A percentile compares a stretch with the other conserved stretches of the same genome.
Conservation (phyloP, 2,797 vertebrate species). For the Anableps anableps region DNA sequence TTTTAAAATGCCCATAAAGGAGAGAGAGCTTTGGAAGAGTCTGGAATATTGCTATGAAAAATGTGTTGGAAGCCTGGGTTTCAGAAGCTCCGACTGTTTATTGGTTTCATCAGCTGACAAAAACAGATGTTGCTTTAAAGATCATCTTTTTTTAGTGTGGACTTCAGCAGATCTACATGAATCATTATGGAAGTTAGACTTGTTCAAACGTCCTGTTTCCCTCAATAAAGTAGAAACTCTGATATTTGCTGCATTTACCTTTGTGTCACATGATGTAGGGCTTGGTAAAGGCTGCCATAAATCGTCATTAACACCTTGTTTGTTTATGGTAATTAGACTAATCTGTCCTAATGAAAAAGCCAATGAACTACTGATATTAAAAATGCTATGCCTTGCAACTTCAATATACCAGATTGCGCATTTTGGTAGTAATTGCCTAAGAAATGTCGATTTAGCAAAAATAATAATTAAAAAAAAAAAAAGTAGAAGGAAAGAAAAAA, state of each 20-base stretch:
- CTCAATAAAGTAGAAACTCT: background rate
- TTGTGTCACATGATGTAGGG: background rate
- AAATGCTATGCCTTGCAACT: constrained; percentile 31
- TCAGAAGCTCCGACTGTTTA: no score
- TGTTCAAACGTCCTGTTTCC: background rate
- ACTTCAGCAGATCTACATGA: background rate
- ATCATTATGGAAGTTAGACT: background rate
- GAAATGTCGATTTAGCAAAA: constrained; percentile 65
- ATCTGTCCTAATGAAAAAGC: constrained; percentile 32
- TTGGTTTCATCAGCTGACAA: no score
- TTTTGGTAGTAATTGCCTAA: constrained; percentile 41
- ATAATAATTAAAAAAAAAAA: constrained; percentile 17
- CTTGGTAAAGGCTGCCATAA: constrained; percentile 1
- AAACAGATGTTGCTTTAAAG: background rate
- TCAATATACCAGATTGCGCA: constrained; percentile 29
- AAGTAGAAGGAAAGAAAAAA: constrained; percentile 13
- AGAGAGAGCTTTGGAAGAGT: background rate
- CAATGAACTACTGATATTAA: constrained; percentile 36
- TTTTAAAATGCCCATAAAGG: background rate
- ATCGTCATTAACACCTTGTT: constrained; percentile 30
- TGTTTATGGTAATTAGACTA: constrained; percentile 43
- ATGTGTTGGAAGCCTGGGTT: no score
- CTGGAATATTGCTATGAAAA: background rate
- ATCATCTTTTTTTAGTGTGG: background rate
- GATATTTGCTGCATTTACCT: constrained; percentile 3